Conservation (phyloP, 2,888 invertebrate genomes). For the Catocala fraxini region DNA sequence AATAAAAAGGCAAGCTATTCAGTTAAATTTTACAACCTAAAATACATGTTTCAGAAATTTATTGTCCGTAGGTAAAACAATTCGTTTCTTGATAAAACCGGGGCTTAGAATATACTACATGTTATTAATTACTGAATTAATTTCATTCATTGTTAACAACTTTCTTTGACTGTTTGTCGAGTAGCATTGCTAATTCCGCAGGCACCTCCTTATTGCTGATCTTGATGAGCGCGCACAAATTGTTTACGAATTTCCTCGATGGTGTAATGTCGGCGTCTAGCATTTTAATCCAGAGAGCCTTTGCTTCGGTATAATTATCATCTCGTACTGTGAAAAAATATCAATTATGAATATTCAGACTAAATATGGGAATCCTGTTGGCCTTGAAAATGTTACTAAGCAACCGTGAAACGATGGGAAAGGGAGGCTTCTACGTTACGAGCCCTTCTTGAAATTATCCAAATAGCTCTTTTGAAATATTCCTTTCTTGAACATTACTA, state of each 20-base stretch:
- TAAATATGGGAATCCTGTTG: background rate
- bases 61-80: too few species aligned
- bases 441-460: too few species aligned
- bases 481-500: too few species aligned
- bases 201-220: conserved; percentile 72
- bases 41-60: too few species aligned
- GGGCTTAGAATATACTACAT: too few species aligned
- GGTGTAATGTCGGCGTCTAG: conserved; percentile 77
- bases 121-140: conserved; percentile 7
- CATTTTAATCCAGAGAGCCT: conserved; percentile 80
- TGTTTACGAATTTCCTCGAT: conserved; percentile 73
- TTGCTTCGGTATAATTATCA: conserved; percentile 76
- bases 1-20: too few species aligned
- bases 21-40: too few species aligned
- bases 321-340: conserved; percentile 75
- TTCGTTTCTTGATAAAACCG: too few species aligned
- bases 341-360: background rate
- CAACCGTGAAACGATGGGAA: too few species aligned
- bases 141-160: conserved; percentile 10
- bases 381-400: too few species aligned
- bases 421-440: too few species aligned
- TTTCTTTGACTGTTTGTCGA: conserved; percentile 57
- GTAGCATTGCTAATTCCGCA: conserved; percentile 58
- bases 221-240: conserved; percentile 68
- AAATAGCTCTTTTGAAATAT: too few species aligned